Conservation (phyloP, 2,113 vertebrate genomes). For the Coracopsis vasa region DNA sequence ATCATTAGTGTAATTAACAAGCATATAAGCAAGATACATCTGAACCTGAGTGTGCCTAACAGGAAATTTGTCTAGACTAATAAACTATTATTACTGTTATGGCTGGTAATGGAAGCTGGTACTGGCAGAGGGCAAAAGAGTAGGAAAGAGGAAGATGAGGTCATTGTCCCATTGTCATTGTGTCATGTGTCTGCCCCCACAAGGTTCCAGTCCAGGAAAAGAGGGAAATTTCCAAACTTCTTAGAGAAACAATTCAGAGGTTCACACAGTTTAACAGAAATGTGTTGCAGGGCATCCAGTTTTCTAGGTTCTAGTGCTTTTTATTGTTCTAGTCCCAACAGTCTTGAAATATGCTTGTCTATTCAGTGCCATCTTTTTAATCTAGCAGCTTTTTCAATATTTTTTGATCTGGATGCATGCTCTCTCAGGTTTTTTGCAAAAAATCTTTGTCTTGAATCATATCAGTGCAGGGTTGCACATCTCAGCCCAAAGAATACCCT, state of each 20-base stretch:
- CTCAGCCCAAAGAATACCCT: neutral
- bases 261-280: neutral
- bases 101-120: neutral
- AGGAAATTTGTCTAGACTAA: neutral
- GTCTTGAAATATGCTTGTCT: neutral
- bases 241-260: neutral
- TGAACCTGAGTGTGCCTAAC: neutral
- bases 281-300: neutral
- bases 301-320: neutral
- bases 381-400: neutral
- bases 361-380: neutral
- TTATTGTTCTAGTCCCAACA: neutral
- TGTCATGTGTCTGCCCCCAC: rapidly evolving
- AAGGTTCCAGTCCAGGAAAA: neutral
- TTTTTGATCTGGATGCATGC: neutral
- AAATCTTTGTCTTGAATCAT: neutral
- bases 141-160: neutral
- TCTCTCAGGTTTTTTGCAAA: neutral
- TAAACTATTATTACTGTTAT: neutral
- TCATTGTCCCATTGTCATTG: rapidly evolving
- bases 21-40: rapidly evolving
- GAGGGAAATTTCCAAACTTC: neutral
- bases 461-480: neutral
- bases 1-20: neutral
- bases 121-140: neutral